Percentiles rank a stretch among this genome's conserved stretches.
These are phyloP conservation scores for Takifugu rubripes DNA, from an alignment of 2,797 vertebrate genomes.

Conservation along the genomic window DNA sequence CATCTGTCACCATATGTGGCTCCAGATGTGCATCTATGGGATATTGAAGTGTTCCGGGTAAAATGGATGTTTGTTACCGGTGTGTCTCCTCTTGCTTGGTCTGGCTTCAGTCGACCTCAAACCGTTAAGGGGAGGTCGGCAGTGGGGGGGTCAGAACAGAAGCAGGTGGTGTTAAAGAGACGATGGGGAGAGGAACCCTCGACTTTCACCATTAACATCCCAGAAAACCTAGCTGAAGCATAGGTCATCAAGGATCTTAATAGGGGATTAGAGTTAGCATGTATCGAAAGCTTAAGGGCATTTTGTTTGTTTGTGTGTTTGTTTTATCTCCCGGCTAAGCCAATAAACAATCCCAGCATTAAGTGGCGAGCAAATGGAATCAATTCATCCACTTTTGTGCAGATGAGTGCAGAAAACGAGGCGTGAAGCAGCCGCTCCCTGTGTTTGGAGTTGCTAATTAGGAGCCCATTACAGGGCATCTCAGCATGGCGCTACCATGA, in stretches of 20 bases:
- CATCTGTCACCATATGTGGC: too few relatives aligned
- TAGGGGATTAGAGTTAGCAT: conserved; percentile 51
- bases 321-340: conserved; percentile 44
- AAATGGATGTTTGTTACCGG: conserved; percentile 12
- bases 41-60: conserved; percentile 1
- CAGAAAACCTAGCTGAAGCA: conserved; percentile 35
- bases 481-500: conserved; percentile 69
- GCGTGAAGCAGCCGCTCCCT: conserved; percentile 71
- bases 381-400: conserved; percentile 75
- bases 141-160: conserved; percentile 19
- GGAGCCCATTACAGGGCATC: conserved; percentile 71
- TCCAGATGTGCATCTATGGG: too few relatives aligned
- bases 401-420: conserved; percentile 76
- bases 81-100: conserved; percentile 34
- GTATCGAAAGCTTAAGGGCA: conserved; percentile 45
- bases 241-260: conserved; percentile 48
- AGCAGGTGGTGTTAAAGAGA: background rate
- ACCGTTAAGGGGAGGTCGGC: conserved; percentile 37
- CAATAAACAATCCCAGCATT: conserved; percentile 76
- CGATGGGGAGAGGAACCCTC: conserved; percentile 2
- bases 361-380: conserved; percentile 75
- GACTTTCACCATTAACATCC: conserved; percentile 18
- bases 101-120: conserved; percentile 62
- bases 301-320: conserved; percentile 56
- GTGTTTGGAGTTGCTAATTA: conserved; percentile 77